phyloP scores from a whole-genome alignment of 2,113 vertebrate genomes.

The Agapornis roseicollis region DNA sequence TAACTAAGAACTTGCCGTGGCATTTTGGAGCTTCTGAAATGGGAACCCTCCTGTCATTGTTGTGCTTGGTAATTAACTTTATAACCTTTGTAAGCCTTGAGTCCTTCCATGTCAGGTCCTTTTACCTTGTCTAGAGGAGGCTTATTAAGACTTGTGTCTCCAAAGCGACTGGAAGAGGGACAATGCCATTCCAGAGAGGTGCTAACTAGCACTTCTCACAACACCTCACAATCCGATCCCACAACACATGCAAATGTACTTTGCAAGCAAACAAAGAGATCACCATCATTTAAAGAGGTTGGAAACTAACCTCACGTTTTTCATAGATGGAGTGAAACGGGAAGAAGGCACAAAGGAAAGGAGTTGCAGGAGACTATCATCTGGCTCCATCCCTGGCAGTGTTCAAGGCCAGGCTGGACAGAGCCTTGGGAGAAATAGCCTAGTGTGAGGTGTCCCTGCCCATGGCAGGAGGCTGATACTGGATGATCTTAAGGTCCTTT shows the following conservation, averaged over 20 bases:
- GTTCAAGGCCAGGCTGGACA: not conserved
- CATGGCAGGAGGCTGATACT: not conserved
- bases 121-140: not conserved
- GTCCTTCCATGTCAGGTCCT: not conserved
- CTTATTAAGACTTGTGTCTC: not conserved
- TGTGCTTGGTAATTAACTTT: accelerated
- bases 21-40: not conserved
- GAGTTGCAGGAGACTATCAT: not conserved
- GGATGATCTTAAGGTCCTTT: not conserved
- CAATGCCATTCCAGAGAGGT: not conserved
- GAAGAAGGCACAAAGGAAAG: not conserved
- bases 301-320: not conserved
- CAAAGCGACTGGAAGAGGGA: not conserved
- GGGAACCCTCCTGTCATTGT: not conserved
- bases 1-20: not conserved
- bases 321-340: accelerated
- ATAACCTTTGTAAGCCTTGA: accelerated
- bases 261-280: not conserved
- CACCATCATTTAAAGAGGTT: too few species aligned
- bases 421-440: not conserved
- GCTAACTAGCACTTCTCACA: not conserved
- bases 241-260: accelerated
- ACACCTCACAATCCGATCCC: accelerated
- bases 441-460: not conserved
- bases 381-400: not conserved